These are phyloP conservation scores for Pavo muticus DNA, from an alignment of 2,113 vertebrate genomes.

Conservation along the genomic window DNA sequence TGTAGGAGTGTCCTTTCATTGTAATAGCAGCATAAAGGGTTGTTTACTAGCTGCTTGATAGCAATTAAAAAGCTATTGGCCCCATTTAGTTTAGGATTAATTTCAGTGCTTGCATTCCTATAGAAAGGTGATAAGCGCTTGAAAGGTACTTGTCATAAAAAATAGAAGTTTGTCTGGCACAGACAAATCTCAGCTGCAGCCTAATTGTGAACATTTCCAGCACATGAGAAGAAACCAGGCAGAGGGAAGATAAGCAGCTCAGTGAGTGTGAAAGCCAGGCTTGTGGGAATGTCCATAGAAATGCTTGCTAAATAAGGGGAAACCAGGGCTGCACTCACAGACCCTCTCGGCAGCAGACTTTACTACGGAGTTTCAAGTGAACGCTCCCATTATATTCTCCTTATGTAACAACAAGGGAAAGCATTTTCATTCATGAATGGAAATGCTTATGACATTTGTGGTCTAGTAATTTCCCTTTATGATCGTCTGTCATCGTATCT, in stretches of 20 bases:
- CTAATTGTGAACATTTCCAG: neutral
- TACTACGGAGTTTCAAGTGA: neutral
- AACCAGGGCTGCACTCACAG: rapidly evolving
- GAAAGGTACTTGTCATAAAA: neutral
- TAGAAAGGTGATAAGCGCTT: neutral
- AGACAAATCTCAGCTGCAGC: neutral
- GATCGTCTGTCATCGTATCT: neutral
- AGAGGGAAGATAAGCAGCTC: neutral
- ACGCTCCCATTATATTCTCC: neutral
- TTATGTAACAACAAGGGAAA: neutral
- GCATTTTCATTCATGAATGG: conserved; percentile 23
- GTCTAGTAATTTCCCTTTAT: neutral
- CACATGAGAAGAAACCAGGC: neutral
- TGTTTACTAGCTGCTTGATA: neutral
- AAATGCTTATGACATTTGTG: conserved; percentile 6
- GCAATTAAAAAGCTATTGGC: neutral
- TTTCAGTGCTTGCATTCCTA: neutral
- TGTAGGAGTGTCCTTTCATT: neutral
- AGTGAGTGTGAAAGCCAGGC: neutral
- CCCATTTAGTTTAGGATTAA: neutral
- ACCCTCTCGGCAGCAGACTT: neutral
- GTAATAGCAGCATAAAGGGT: neutral
- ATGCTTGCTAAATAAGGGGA: neutral
- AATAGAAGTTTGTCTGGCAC: neutral
- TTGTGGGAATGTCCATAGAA: neutral